Evolutionary conservation across 2,113 vertebrate species (phyloP).

Genomic region (Ahaetulla prasina): DNA sequence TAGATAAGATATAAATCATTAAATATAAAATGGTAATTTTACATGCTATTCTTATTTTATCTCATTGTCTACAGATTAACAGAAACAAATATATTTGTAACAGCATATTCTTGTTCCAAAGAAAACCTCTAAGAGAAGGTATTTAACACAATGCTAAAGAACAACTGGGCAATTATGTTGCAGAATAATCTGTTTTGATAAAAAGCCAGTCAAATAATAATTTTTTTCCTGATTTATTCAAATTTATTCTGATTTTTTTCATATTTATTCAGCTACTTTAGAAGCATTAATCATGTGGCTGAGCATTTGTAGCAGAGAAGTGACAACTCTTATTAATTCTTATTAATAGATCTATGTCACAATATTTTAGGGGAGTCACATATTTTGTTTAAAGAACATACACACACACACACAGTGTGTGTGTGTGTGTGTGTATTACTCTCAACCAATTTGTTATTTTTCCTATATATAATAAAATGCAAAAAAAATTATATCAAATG

Average conservation of each 20-base stretch:
- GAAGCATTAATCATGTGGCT: background rate
- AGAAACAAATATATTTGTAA: background rate
- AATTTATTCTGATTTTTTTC: conserved; percentile 7
- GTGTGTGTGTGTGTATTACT: background rate
- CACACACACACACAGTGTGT: background rate
- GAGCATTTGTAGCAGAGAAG: background rate
- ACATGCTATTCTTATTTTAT: background rate
- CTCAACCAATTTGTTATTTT: background rate
- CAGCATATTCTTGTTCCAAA: background rate
- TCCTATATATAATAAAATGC: background rate
- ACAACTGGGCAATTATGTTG: background rate
- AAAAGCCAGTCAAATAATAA: conserved; percentile 22
- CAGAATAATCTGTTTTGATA: conserved; percentile 11
- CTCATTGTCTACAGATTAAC: background rate
- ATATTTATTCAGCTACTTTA: conserved; percentile 30
- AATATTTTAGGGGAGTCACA: background rate
- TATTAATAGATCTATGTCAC: background rate
- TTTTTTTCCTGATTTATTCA: conserved; percentile 11
- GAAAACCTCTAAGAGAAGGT: conserved; percentile 2
- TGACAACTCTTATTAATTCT: background rate
- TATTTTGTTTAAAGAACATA: background rate
- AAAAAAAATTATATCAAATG: background rate
- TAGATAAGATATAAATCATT: background rate
- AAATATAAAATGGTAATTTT: background rate
- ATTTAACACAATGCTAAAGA: conserved; percentile 3